A percentile compares a stretch with the other conserved stretches of the same genome.
Evolutionary conservation across 2,888 invertebrate species (phyloP).

Genomic region (Lasiommata megera): DNA sequence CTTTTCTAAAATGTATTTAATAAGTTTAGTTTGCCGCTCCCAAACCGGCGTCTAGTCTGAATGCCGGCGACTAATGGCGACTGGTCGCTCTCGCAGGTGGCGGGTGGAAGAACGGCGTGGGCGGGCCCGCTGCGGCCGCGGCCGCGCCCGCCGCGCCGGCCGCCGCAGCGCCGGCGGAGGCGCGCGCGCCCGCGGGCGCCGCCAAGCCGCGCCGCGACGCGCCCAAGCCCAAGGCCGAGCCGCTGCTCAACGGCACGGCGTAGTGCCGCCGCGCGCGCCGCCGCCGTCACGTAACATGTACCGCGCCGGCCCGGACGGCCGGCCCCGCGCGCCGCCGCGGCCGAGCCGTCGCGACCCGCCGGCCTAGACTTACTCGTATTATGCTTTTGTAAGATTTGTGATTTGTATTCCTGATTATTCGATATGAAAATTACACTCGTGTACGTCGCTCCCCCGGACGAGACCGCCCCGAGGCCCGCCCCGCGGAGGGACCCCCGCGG

Average conservation of each 20-base stretch:
- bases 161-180: slow-evolving; percentile 31
- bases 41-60: no score
- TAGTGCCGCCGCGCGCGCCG: slow-evolving; percentile 45
- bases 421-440: slow-evolving; percentile 68
- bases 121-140: slow-evolving; percentile 42
- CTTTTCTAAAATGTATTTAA: no score
- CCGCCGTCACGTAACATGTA: slow-evolving; percentile 32
- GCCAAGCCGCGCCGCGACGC: slow-evolving; percentile 60
- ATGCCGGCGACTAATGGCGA: no score
- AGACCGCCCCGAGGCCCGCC: slow-evolving; percentile 37
- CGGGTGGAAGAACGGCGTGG: slow-evolving; percentile 73
- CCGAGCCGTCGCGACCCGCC: slow-evolving; percentile 22
- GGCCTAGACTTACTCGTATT: slow-evolving; percentile 68
- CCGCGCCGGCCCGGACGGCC: slow-evolving; percentile 21
- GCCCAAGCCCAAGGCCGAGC: slow-evolving; percentile 81
- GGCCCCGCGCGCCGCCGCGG: slow-evolving; percentile 31
- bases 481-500: background rate
- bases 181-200: slow-evolving; percentile 34
- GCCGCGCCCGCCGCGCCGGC: slow-evolving; percentile 32
- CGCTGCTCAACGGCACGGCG: slow-evolving; percentile 85
- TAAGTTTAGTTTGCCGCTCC: no score
- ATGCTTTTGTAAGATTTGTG: slow-evolving; percentile 79
- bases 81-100: slow-evolving; percentile 51
- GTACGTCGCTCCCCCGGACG: slow-evolving; percentile 73
- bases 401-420: slow-evolving; percentile 80